These are phyloP conservation scores for Atta texana DNA, from an alignment of 1,140 invertebrate genomes.

Conservation along the genomic window DNA sequence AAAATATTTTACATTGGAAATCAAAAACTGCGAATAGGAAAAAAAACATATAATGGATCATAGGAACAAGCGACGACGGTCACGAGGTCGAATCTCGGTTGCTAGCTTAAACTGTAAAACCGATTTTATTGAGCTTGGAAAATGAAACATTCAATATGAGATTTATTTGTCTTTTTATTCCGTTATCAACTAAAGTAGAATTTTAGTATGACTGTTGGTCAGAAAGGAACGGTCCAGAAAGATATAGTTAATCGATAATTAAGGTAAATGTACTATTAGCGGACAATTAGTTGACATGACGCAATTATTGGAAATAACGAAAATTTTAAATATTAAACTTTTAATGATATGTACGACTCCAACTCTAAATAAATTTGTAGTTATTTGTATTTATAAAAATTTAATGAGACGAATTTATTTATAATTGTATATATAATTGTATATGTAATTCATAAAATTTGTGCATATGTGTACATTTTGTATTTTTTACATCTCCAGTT, in stretches of 20 bases:
- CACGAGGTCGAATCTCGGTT: slow-evolving; percentile 29
- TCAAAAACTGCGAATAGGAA: slow-evolving; percentile 41
- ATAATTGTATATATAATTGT: too few species aligned
- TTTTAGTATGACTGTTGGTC: neutral
- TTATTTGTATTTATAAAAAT: too few species aligned
- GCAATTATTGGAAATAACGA: too few species aligned
- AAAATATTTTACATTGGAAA: slow-evolving; percentile 51
- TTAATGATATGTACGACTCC: too few species aligned
- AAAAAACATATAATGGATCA: slow-evolving; percentile 49
- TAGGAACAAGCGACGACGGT: slow-evolving; percentile 25
- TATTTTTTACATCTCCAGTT: neutral
- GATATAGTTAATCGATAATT: neutral
- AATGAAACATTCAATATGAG: slow-evolving; percentile 39
- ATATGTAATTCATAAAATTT: neutral
- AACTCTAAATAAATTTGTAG: too few species aligned
- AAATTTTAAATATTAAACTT: too few species aligned
- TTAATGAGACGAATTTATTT: too few species aligned
- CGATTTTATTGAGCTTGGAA: slow-evolving; percentile 45
- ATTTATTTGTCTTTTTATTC: slow-evolving; percentile 46
- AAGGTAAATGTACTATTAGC: too few species aligned
- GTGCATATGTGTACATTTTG: neutral
- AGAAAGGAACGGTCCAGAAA: neutral
- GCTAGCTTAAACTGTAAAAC: slow-evolving; percentile 21
- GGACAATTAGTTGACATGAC: too few species aligned
- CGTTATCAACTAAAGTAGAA: neutral